Percentiles rank a stretch among this genome's conserved stretches.
Evolutionary conservation across 2,888 invertebrate genomes (phyloP).

Genomic region (Volucella zonaria): DNA sequence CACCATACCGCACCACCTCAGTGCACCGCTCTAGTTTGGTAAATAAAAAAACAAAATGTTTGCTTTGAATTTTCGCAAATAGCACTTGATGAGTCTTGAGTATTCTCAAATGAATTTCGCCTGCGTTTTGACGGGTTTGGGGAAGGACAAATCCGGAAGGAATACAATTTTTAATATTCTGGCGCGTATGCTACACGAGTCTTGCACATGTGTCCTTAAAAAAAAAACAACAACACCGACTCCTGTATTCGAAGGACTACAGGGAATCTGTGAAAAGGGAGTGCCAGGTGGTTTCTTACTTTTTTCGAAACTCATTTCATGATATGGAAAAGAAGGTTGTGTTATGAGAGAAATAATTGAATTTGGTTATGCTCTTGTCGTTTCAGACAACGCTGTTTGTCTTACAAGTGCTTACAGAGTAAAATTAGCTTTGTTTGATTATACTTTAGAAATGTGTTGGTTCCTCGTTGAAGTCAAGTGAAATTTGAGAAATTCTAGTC

Average conservation of each 20-base stretch:
- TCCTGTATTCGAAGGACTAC: background rate
- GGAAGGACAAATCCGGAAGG: conserved; percentile 28
- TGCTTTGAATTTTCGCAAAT: conserved; percentile 42
- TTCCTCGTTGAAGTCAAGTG: no score
- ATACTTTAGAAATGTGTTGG: no score
- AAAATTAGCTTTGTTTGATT: conserved; percentile 2
- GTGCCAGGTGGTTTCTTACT: background rate
- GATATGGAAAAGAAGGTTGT: conserved; percentile 1
- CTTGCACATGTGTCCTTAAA: background rate
- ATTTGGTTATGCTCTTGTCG: conserved; percentile 33
- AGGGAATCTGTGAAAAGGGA: background rate
- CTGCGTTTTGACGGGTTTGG: background rate
- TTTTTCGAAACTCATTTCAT: conserved; percentile 28
- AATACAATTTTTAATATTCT: conserved; percentile 51
- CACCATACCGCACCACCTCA: background rate
- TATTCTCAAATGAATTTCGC: conserved; percentile 54
- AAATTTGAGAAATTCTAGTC: no score
- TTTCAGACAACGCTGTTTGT: background rate
- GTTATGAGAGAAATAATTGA: conserved; percentile 29
- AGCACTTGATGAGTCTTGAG: conserved; percentile 58
- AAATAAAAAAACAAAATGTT: conserved; percentile 34
- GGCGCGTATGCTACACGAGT: conserved; percentile 7
- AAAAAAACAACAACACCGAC: background rate
- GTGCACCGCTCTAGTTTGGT: conserved; percentile 25
- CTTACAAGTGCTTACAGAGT: background rate